Evolutionary conservation across 2,797 vertebrate species (phyloP), one percentile per base, ranked within the genome.

Genomic region (Mastacembelus armatus): DNA sequence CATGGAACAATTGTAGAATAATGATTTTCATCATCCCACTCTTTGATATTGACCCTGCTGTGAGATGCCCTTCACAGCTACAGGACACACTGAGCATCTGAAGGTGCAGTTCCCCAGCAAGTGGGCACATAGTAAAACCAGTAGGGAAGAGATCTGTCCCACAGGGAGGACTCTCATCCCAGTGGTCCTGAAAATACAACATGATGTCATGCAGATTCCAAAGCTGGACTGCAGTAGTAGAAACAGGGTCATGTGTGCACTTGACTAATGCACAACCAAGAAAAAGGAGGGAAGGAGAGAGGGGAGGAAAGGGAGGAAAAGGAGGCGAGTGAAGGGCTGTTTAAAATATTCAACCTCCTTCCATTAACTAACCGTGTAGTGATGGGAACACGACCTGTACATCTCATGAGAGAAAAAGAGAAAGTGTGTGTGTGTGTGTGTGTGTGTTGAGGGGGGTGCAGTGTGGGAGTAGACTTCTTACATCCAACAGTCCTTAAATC

Each of bases 291-390:
- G 45, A 38, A 27, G 73, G 67, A 12, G 71, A 62, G 66, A 72
- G 68, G 80, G 32, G 70, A 76, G 72, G 45, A 70, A 50, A 62
- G 45, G 79, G 68, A 42, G 52, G 14, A 57, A 63, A 67, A 74
- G 73, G 74, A 85, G 80, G 60, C 81, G 73, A 89, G 89, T 71
- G 76, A 80, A 87, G 83, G 66, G 74, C 77, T 73, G 85, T 84
- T 90, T 94, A 91, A 94, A 94, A 94, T 93, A 93, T 94, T 93
- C 90, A 93, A 89, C 82, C 76, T 70, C 74, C 81, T 91, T 93
- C 91, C 92, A 94, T 93, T 93, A 93, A 89, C 86, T 75, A 80
- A 67, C 72, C 60, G 35, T 82, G 85, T 85, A 83, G 39, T 57
- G 89, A 89, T 73, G 80, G 66, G 83, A 84, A 89, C 82, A 90